These are phyloP conservation scores for Monopterus albus DNA, from an alignment of 2,113 vertebrate genomes.

Conservation along the genomic window DNA sequence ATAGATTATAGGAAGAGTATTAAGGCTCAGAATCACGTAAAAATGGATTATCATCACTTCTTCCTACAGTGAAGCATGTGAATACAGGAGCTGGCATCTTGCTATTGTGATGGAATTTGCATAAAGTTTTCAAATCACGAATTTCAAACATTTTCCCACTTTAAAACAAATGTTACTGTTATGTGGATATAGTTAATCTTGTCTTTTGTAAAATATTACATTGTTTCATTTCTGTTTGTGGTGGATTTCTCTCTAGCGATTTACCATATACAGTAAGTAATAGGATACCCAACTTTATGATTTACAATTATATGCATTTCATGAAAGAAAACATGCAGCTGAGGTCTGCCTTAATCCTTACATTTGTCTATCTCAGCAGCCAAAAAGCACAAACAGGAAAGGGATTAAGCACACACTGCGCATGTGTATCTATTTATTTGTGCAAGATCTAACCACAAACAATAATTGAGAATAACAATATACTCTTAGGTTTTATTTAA, in stretches of 20 bases:
- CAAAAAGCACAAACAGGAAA: constrained; percentile 8
- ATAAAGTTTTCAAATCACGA: too few relatives aligned
- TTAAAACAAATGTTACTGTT: too few relatives aligned
- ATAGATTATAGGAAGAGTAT: too few relatives aligned
- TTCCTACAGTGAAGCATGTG: too few relatives aligned
- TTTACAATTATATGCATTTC: background rate
- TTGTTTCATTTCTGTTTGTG: background rate
- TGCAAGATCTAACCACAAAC: constrained; percentile 25
- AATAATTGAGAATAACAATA: constrained; percentile 55
- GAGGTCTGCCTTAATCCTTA: background rate
- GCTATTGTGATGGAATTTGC: too few relatives aligned
- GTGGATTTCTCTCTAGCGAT: background rate
- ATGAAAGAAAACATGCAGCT: background rate
- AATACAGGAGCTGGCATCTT: too few relatives aligned
- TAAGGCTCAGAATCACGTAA: too few relatives aligned
- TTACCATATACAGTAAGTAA: background rate
- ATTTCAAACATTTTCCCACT: too few relatives aligned
- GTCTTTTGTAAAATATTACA: background rate
- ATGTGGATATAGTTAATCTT: background rate
- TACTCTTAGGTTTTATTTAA: constrained; percentile 44
- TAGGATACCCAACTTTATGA: background rate
- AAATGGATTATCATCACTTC: too few relatives aligned
- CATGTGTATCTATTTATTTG: constrained; percentile 47
- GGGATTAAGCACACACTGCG: constrained; percentile 11
- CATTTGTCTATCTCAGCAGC: background rate